Evolutionary conservation across 2,888 invertebrate genomes (phyloP), one percentile per base, ranked within the genome.

Genomic region (Xestia c-nigrum): DNA sequence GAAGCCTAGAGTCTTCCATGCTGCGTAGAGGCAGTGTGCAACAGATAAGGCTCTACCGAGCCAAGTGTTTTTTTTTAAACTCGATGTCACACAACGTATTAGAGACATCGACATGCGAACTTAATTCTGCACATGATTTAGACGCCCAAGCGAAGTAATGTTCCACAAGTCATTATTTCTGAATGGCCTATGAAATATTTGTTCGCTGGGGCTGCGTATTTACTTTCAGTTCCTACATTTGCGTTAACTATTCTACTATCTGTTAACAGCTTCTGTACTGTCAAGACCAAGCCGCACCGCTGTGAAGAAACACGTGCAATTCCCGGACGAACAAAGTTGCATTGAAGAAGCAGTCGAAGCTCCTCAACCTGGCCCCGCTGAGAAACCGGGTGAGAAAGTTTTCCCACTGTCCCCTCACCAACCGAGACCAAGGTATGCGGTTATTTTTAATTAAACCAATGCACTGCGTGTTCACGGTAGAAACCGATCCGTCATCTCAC

Each of bases 261-360:
- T 79, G 43, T 85, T 55, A 66, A 57, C 92, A 92, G 97, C 97
- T 1, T 97, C 97, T 38, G 94, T 95, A 63, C 90, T 96, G 40
- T 94, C 95, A 83, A 97, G 93, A 89, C 94, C 95, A 38, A 94
- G 90, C 66, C 95, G 96, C 2, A 95, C 97, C 65, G 95, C 95
- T 38, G 94, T 96, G 38, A 97, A 97, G 90, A 98, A 98, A 87
- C 98, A 98, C 86, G 98, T 98, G 0, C 98, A 98, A 90, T 98
- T 98, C 89, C 97, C 97, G 0, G 98, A 98, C 72, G 97, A 97
- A 78, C 94, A 95, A 64, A 96, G 95, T 88, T 95, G 95, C 87
- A 94, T 96, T 46, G 96, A 95, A 76, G 96, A 95, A 73, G 94
- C 93, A 0, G 78, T 88, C 0, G 95, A 95, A 72, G 83, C 89